Base-by-base conservation (phyloP, 2,888 invertebrate genomes). In the Athalia cordata region DNA sequence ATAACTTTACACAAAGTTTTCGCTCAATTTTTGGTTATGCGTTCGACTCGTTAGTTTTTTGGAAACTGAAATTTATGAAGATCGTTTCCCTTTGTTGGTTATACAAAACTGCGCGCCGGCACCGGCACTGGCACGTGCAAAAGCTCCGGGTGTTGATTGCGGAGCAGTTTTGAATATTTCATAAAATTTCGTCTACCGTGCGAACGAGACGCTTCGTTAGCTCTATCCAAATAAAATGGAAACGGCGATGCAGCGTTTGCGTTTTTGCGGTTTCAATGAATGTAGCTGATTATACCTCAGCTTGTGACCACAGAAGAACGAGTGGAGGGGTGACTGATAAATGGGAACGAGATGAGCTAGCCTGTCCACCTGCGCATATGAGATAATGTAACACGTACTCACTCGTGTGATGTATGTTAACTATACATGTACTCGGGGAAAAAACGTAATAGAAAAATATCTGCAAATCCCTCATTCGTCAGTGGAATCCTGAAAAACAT, bases 191-290 rank as follows among this genome's bases (percentile, higher is more conserved):
- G 43, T 59, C 29, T 59, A 72, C 70, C 15, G 4, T 13, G 70
- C 52, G 70, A 15, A 47, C 43, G 47, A 72, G 57, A 72, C 59
- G 70, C 70, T 72, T 72, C 70, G 70, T 72, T 72, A 72, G 59
- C 70, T 72, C 52, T 57, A n/a, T 57, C 47, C 45, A 59, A 72
- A 72, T 72, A 47, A 72, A 50, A 52, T 70, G 68, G 43, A n/a
- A n/a, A 29, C 45, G 11, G 49, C n/a, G 29, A 29, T 29, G 29
- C 5, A 70, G 7, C 29, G 55, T 43, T 70, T 8, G 70, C 57
- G 4, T 72, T 57, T 72, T 59, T 13, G 57, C 70, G 70, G 70
- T 47, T 72, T 13, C 70, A 72, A 72, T 72, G 70, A 72, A 72
- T 59, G 45, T n/a, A 11, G 11, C 57, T 59, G 57, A 59, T 59